phyloP scores from a whole-genome alignment of 2,797 vertebrate genomes.

The Pagetopsis macropterus region DNA sequence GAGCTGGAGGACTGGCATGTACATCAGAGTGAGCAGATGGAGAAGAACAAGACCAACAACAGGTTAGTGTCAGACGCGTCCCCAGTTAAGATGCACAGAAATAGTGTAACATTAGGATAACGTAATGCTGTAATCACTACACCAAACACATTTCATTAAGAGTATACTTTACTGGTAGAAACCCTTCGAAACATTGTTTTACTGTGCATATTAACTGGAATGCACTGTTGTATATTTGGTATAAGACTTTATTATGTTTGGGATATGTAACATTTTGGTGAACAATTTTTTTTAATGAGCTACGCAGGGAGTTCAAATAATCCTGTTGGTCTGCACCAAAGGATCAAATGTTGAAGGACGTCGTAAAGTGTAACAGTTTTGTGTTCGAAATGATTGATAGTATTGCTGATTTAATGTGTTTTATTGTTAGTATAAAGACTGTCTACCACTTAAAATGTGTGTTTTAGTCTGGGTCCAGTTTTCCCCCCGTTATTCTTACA shows the following conservation, averaged over 20 bases:
- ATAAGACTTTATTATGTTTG: background rate
- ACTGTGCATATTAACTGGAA: background rate
- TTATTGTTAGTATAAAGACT: background rate
- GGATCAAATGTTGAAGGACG: background rate
- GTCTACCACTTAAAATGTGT: background rate
- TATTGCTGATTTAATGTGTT: background rate
- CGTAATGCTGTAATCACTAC: conserved; percentile 4
- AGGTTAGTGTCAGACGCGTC: conserved; percentile 79
- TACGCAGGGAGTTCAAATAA: background rate
- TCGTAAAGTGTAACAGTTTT: background rate
- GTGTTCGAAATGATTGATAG: background rate
- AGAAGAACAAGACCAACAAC: conserved; percentile 97
- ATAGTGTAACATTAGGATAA: conserved; percentile 4
- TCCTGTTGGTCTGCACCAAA: conserved; percentile 3
- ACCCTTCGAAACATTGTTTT: background rate
- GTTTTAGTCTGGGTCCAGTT: background rate
- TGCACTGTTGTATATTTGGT: background rate
- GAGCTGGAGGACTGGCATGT: conserved; percentile 98
- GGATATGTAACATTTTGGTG: background rate
- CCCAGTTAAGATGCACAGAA: conserved; percentile 16
- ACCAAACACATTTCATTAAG: background rate
- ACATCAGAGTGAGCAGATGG: conserved; percentile 95
- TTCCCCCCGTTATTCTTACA: background rate
- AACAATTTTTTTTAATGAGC: background rate
- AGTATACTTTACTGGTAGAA: background rate